phyloP scores from a whole-genome alignment of 2,113 vertebrate species.

The Heterocephalus glaber region DNA sequence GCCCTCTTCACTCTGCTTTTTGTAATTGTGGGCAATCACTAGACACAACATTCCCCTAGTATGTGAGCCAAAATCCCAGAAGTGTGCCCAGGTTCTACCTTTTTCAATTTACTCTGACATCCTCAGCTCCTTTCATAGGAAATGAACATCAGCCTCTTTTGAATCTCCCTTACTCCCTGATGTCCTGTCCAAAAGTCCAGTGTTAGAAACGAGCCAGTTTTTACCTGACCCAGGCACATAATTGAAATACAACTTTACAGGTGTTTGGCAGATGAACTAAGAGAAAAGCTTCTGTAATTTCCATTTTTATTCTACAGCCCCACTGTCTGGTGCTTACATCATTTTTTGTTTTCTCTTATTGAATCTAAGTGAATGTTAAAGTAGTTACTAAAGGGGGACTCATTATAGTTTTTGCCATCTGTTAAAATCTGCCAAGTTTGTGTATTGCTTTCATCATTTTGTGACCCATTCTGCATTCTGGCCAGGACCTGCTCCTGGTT shows the following conservation, averaged over 20 bases:
- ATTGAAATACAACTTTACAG: background rate
- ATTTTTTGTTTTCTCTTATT: constrained; percentile 28
- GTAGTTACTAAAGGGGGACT: constrained; percentile 47
- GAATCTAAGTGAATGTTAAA: constrained; percentile 61
- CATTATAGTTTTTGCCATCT: constrained; percentile 35
- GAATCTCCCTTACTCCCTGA: background rate
- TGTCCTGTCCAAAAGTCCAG: background rate
- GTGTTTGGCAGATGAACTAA: constrained; percentile 63
- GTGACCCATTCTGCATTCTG: background rate
- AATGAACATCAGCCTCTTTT: constrained; percentile 56
- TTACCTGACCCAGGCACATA: constrained; percentile 51
- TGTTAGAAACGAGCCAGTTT: constrained; percentile 18
- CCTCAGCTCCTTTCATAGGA: constrained; percentile 63
- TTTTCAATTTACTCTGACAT: constrained; percentile 61
- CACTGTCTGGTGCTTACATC: constrained; percentile 2
- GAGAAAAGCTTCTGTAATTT: constrained; percentile 14
- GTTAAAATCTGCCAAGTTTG: background rate
- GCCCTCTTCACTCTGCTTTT: constrained; percentile 48
- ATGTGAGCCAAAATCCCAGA: constrained; percentile 38
- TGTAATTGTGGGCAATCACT: constrained; percentile 23
- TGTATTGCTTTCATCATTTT: constrained; percentile 10
- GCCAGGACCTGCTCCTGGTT: background rate
- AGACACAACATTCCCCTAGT: constrained; percentile 48
- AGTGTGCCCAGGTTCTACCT: constrained; percentile 60
- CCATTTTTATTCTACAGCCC: constrained; percentile 18